A percentile compares a stretch with the other conserved stretches of the same genome.
These are phyloP conservation scores for Amphipyra tragopoginis DNA, from an alignment of 2,888 invertebrate species.

Conservation along the genomic window DNA sequence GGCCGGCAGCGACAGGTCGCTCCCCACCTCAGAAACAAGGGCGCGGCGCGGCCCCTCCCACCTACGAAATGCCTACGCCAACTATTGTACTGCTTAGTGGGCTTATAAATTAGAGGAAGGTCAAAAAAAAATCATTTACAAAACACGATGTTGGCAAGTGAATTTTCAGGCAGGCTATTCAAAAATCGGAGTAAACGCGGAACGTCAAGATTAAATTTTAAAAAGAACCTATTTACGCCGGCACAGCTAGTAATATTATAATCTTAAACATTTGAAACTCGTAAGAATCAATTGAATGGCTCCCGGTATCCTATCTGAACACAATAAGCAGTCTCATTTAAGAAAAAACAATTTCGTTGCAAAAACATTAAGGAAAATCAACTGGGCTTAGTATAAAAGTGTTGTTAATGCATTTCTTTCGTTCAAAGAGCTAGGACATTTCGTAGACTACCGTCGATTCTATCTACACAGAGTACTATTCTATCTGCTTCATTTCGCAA, in stretches of 20 bases:
- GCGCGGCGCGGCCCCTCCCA: no score
- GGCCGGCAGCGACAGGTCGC: no score
- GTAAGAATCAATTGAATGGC: constrained; percentile 16
- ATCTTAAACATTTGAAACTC: constrained; percentile 27
- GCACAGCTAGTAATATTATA: neutral
- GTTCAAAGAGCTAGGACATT: constrained; percentile 16
- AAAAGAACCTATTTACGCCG: no score
- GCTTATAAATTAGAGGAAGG: no score
- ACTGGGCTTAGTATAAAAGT: constrained; percentile 15
- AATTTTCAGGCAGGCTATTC: no score
- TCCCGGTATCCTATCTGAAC: constrained; percentile 19
- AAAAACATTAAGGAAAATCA: constrained; percentile 35
- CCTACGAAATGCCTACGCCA: no score
- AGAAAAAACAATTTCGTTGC: constrained; percentile 27
- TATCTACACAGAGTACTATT: constrained; percentile 21
- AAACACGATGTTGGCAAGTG: no score
- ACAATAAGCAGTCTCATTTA: constrained; percentile 19
- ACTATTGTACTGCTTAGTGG: no score
- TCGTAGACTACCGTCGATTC: constrained; percentile 11
- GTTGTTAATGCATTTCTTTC: constrained; percentile 41
- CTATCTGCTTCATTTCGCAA: constrained; percentile 39
- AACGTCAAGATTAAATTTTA: no score
- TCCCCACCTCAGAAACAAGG: no score
- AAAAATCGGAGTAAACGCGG: no score
- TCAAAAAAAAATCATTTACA: no score